A percentile compares a stretch with the other conserved stretches of the same genome.
phyloP scores from a whole-genome alignment of 2,888 invertebrate species.

The Listrodromus nycthemerus region DNA sequence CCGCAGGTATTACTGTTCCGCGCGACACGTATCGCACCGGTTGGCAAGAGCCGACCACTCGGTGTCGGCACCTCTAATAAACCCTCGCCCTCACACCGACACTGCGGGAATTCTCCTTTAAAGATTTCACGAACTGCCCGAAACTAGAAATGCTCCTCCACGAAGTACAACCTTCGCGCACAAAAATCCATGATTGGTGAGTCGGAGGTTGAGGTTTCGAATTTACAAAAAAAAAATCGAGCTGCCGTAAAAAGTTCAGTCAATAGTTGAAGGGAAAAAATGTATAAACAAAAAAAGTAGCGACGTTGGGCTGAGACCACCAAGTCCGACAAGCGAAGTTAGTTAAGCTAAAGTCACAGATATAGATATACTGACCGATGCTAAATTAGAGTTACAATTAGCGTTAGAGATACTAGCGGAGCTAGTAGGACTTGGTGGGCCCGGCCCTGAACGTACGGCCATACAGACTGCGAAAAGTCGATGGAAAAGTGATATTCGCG shows the following conservation, averaged over 20 bases:
- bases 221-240: neutral
- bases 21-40: slow-evolving; percentile 8
- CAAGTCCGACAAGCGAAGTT: too few relatives aligned
- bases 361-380: too few relatives aligned
- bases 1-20: slow-evolving; percentile 9
- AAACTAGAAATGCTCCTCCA: neutral
- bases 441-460: neutral
- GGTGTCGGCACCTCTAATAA: slow-evolving; percentile 20
- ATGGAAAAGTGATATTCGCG: neutral
- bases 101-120: slow-evolving; percentile 9
- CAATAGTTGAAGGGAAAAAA: neutral
- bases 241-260: neutral
- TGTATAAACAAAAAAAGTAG: neutral
- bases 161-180: neutral
- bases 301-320: too few relatives aligned
- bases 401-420: too few relatives aligned
- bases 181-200: neutral
- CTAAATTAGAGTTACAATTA: too few relatives aligned
- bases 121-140: slow-evolving; percentile 5
- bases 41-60: slow-evolving; percentile 60
- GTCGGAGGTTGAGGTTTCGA: neutral
- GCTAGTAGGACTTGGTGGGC: too few relatives aligned
- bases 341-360: too few relatives aligned
- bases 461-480: slow-evolving; percentile 3
- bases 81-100: neutral